These are phyloP conservation scores for Reticulitermes lucifugus DNA, from an alignment of 2,888 invertebrate species.

Conservation along the genomic window DNA sequence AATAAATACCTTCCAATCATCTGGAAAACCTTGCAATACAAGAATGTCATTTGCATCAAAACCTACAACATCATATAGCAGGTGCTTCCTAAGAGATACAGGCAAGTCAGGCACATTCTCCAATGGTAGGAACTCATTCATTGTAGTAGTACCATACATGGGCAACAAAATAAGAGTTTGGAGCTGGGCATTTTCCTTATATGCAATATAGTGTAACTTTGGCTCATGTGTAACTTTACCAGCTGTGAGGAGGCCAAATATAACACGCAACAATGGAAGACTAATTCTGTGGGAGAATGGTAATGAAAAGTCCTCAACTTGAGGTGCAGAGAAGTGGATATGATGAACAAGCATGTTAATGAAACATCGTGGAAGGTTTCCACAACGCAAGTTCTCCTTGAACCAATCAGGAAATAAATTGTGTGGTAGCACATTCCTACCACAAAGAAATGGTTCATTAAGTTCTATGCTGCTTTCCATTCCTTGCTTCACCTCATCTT, in stretches of 20 bases:
- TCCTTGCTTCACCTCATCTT: background rate
- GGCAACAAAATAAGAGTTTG: conserved; percentile 54
- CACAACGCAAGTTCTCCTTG: conserved; percentile 70
- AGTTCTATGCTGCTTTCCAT: background rate
- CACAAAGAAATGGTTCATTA: background rate
- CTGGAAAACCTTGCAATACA: conserved; percentile 66
- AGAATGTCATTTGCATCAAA: conserved; percentile 62
- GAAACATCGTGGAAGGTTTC: conserved; percentile 73
- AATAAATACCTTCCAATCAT: conserved; percentile 71
- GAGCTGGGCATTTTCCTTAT: conserved; percentile 51
- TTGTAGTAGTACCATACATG: background rate
- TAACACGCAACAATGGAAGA: conserved; percentile 72
- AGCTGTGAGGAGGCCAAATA: conserved; percentile 65
- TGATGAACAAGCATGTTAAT: conserved; percentile 76
- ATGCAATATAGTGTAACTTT: conserved; percentile 57
- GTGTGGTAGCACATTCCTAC: background rate
- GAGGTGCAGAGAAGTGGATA: conserved; percentile 75
- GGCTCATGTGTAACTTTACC: conserved; percentile 53
- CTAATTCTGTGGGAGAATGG: conserved; percentile 71
- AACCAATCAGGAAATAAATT: conserved; percentile 71
- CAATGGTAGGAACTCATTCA: conserved; percentile 60
- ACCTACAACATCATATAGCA: conserved; percentile 67
- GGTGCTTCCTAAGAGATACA: conserved; percentile 59
- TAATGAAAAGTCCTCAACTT: conserved; percentile 76
- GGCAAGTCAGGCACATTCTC: conserved; percentile 59